Evolutionary conservation across 92 coral and sea anemone species (phyloP), one percentile per base, ranked within the genome.

Genomic region (Epizoanthus ramosus): DNA sequence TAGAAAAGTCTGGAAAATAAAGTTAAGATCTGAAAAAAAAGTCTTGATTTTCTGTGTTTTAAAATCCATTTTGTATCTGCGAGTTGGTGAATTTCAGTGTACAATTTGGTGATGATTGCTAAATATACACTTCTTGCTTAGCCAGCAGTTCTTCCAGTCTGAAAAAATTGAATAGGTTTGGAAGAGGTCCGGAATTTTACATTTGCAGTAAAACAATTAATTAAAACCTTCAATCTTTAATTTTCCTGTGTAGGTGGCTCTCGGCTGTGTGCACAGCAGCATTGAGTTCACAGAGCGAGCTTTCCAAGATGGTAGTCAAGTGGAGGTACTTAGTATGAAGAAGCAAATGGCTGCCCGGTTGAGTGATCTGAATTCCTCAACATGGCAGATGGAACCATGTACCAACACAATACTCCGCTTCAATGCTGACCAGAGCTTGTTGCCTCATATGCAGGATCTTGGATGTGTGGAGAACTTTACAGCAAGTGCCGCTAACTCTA

Each of bases 251-350:
- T 56, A 76, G 81, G 69, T 76, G 23, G 81, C 81, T 37, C 64
- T 59, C 1, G 63, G 70, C 25, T 76, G 69, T 39, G 19, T 59
- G 5, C 68, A 60, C n/a, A 76, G 81, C 13, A 76, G 81, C 70
- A 59, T 76, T 9, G 69, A 76, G 57, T 76, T 76, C 35, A 39
- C 70, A 15, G 68, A 76, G 63, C 47, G 84, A 65, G 74, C 84
- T 18, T 65, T 80, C 47, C 52, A 80, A 66, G 84, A 80, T 45
- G 84, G 84, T 22, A 80, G 84, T 64, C 84, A 80, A 15, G 84
- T 80, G 39, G 84, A 80, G 45, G 58, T 80, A 64, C 84, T 80
- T 35, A n/a, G 39, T 6, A 65, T 80, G 63, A 80, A 80, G 37
- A 80, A 64, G 74, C 74, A 16, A 63, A 80, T 80, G 63, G 64